Evolutionary conservation across 2,888 invertebrate genomes (phyloP), one percentile per base, ranked within the genome.

Genomic region (Drosophila neotestacea): DNA sequence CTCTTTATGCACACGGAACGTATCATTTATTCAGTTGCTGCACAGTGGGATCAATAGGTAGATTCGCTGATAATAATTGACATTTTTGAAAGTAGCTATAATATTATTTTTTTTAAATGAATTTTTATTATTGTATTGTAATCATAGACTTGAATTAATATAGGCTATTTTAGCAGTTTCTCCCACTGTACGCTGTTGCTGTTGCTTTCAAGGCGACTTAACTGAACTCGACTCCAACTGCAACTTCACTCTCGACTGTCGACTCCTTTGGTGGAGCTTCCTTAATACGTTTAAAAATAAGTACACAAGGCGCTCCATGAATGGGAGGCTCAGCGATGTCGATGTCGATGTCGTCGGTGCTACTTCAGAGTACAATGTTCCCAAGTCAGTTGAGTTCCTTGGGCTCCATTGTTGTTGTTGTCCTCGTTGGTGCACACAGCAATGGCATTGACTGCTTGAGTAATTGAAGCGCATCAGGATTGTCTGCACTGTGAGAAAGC

Each of bases 201-300:
- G 32, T 54, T 61, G 42, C 5, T 10, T 42, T 44, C 28, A 50
- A 59, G 48, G 54, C 46, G 48, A 70, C 55, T 74, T 39, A 28
- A 56, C 36, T 38, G 27, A 44, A 39, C 51, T 68, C 54, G 46
- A 51, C 69, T 59, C 13, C 22, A 60, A 60, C 54, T 30, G 34
- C 30, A 46, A 39, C 51, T 27, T 30, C 16, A 30, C 52, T 30
- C 10, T 38, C 9, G 30, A 38, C 52, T 39, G 41, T 65, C 63
- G 54, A 61, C 62, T 85, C 65, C 73, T 77, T 69, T 16, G 44
- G 56, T 39, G 63, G 30, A 50, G 76, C 70, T 81, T 82, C 79
- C 88, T 75, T 87, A 84, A 87, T 84, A 77, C 79, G 82, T 87
- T 85, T 82, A 77, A 79, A 79, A 85, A 81, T 76, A 83, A 81